Conservation (phyloP, 2,888 invertebrate species). For the Phasia obesa region DNA sequence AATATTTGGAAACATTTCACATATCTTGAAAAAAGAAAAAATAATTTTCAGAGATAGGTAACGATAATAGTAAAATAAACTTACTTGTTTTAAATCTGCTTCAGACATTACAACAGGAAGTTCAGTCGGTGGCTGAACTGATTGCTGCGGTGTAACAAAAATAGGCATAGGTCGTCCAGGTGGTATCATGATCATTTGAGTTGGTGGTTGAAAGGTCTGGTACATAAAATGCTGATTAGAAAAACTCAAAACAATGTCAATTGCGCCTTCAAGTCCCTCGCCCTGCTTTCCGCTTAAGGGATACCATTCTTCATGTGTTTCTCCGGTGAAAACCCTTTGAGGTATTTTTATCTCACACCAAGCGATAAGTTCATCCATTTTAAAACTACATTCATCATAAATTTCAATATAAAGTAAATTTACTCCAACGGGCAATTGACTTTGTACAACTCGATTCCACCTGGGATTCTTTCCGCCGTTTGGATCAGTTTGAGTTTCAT, state of each 20-base stretch:
- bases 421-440: slow-evolving; percentile 91
- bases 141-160: slow-evolving; percentile 79
- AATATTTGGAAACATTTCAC: slow-evolving; percentile 98
- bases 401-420: slow-evolving; percentile 95
- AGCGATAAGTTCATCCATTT: slow-evolving; percentile 97
- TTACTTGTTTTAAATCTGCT: slow-evolving; percentile 86
- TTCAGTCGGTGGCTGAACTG: slow-evolving; percentile 58
- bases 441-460: slow-evolving; percentile 97
- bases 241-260: slow-evolving; percentile 94
- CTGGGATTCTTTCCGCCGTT: slow-evolving; percentile 97
- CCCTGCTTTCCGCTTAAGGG: slow-evolving; percentile 96
- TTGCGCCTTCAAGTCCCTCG: slow-evolving; percentile 95
- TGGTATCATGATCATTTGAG: slow-evolving; percentile 90
- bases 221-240: slow-evolving; percentile 83
- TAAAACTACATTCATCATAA: slow-evolving; percentile 98
- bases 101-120: slow-evolving; percentile 83
- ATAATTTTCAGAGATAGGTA: neutral
- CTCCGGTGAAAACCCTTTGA: slow-evolving; percentile 90
- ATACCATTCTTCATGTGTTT: slow-evolving; percentile 98
- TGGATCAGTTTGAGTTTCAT: slow-evolving; percentile 97
- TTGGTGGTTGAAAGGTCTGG: slow-evolving; percentile 84
- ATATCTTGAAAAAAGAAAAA: slow-evolving; percentile 87
- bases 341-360: slow-evolving; percentile 96
- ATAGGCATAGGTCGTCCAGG: slow-evolving; percentile 78
- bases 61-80: neutral